These are phyloP conservation scores for Macaca fascicularis DNA, from an alignment of 2,113 vertebrate species.

Conservation along the genomic window T2T-MFA8v1.1 NC_088378.1:12727501-12728000, in stretches of 20 bases:
- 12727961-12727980: neutral
- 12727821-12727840: neutral
- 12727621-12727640: neutral
- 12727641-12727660: neutral
- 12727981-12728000: too few species aligned
- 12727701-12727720: neutral
- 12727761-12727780: slow-evolving; percentile 13
- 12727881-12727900: neutral
- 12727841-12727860: neutral
- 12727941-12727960: neutral
- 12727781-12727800: neutral
- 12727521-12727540: neutral
- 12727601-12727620: neutral
- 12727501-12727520: neutral
- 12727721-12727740: neutral
- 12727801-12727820: neutral
- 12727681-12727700: neutral
- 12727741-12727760: neutral
- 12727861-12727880: neutral
- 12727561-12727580: neutral
- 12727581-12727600: neutral
- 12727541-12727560: neutral
- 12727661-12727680: neutral
- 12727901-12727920: neutral
- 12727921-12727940: neutral